Conservation (phyloP, 2,888 invertebrate species). For the Zhengitettix transpicula region DNA sequence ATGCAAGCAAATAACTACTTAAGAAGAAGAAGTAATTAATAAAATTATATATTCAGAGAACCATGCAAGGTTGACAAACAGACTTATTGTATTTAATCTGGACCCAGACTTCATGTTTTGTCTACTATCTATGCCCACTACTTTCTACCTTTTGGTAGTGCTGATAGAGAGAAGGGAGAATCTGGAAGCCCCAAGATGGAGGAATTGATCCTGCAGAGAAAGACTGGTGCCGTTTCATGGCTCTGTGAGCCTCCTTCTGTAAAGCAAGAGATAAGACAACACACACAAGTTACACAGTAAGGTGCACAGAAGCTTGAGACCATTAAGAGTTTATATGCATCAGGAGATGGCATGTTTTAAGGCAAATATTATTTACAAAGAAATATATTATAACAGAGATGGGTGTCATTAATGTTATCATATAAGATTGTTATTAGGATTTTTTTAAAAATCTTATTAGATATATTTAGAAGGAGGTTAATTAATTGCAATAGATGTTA, state of each 20-base stretch:
- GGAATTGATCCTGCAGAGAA: constrained; percentile 24
- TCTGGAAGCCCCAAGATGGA: constrained; percentile 68
- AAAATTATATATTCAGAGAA: not conserved
- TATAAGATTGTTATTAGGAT: too few relatives aligned
- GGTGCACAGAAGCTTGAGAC: not conserved
- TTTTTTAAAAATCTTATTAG: too few relatives aligned
- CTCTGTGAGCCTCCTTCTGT: constrained; percentile 31
- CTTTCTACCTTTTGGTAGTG: constrained; percentile 63
- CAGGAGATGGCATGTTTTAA: not conserved
- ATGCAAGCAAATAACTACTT: too few relatives aligned
- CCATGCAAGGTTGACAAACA: not conserved
- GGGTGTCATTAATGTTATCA: too few relatives aligned
- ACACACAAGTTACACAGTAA: constrained; percentile 4
- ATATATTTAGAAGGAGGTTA: too few relatives aligned
- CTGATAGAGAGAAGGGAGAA: constrained; percentile 68
- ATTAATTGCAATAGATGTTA: too few relatives aligned
- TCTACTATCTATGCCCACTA: not conserved
- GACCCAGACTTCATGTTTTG: too few relatives aligned
- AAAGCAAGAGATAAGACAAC: constrained; percentile 15
- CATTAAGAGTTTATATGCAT: not conserved
- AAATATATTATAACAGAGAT: not conserved
- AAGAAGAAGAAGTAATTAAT: too few relatives aligned
- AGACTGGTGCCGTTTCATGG: constrained; percentile 28
- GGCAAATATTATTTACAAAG: not conserved
- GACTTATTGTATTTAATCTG: too few relatives aligned